Base-by-base conservation (phyloP, 2,888 invertebrate species). In the Cistogaster globosa region DNA sequence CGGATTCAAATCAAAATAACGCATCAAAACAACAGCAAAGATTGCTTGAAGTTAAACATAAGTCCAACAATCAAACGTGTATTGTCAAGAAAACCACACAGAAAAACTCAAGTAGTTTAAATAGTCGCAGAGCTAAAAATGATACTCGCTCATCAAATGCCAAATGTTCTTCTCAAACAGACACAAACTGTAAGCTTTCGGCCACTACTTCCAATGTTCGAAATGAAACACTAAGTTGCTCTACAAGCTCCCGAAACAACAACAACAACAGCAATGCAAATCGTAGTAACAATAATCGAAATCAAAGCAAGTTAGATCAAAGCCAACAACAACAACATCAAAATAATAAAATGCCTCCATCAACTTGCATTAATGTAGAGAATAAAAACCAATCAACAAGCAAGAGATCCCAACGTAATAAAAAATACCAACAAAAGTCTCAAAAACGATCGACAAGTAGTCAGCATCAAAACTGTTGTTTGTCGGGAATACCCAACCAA, bases 401-500 rank as follows among this genome's bases (percentile, higher is more conserved):
- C 58, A 88, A 88, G 68, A 76, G 87, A 55, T 74, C 85, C 3
- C 88, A 88, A 72, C 84, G 87, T 36, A 87, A 82, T 77, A 89
- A 89, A 77, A 87, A 87, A n/a, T 88, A 88, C 78, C 78, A 84
- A 36, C 87, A 88, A 81, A 87, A 87, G 74, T 86, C 82, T 55
- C 87, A 87, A 48, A 88, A 87, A 12, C 22, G 22, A 4, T 38
- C 69, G 6, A 48, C 53, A 53, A 74, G 63, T 38, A 71, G 26
- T 16, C 68, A 72, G 67, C 68, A 87, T 57, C 86, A 87, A 74
- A 90, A 91, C 84, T 86, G 84, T 57, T 88, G 90, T 77, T 71
- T 76, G 22, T 89, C 89, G 57, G 91, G 91, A 69, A 91, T 91
- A 87, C 91, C 91, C 63, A 88, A 89, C 69, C 88, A 91, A 69